Evolutionary conservation across 2,113 vertebrate species (phyloP).

Genomic region (Prionailurus bengalensis): DNA sequence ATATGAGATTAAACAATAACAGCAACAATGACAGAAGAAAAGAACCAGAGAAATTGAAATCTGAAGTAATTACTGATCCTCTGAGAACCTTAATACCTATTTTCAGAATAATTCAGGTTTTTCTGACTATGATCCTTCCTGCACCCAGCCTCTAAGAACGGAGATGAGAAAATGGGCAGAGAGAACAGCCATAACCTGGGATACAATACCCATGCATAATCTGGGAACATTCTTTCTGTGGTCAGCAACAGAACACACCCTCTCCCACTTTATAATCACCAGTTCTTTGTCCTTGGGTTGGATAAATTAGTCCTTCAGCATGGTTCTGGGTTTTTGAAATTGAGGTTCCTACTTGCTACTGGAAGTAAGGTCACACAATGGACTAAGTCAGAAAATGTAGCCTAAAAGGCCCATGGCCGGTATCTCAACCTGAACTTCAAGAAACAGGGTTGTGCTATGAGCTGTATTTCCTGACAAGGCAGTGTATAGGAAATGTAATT

Average conservation of each 20-base stretch:
- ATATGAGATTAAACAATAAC: neutral
- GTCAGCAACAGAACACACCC: neutral
- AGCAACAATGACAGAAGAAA: neutral
- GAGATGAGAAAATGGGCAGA: neutral
- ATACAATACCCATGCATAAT: neutral
- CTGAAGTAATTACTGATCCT: neutral
- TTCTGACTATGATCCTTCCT: neutral
- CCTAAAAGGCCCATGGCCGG: neutral
- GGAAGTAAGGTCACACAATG: neutral
- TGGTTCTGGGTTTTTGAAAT: neutral
- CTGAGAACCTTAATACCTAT: neutral
- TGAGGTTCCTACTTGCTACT: neutral
- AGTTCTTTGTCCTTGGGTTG: neutral
- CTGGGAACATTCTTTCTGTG: neutral
- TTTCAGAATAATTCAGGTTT: neutral
- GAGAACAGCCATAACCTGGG: neutral
- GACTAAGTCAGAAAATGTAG: neutral
- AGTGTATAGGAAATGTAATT: neutral
- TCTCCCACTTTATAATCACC: neutral
- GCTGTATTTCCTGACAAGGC: neutral
- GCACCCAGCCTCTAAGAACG: neutral
- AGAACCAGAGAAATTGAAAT: neutral
- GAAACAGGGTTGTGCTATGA: neutral
- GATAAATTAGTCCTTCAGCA: neutral
- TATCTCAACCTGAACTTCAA: constrained; percentile 20